Conservation (phyloP, 2,113 vertebrate genomes). For the Lota lota region DNA sequence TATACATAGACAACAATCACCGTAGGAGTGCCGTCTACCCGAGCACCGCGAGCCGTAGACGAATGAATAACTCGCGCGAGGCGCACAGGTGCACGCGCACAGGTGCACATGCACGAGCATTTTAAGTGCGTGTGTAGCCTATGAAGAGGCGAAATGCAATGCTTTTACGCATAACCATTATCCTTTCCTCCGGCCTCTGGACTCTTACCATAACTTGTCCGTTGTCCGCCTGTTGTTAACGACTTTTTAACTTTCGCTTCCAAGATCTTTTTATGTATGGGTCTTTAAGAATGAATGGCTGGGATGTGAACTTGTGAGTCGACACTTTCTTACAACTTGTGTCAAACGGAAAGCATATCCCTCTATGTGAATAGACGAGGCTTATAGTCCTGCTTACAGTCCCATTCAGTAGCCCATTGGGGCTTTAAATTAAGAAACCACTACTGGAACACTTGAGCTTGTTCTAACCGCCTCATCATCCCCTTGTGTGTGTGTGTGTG, state of each 20-base stretch:
- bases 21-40: neutral
- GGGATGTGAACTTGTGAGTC: neutral
- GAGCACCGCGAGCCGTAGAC: neutral
- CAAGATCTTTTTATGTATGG: too few species aligned
- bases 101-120: too few species aligned
- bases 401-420: constrained; percentile 33
- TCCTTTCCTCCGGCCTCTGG: too few species aligned
- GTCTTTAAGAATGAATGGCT: neutral
- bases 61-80: too few species aligned
- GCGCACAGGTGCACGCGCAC: too few species aligned
- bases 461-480: constrained; percentile 31
- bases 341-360: constrained; percentile 25
- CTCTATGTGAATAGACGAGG: constrained; percentile 24
- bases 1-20: neutral
- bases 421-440: constrained; percentile 49
- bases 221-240: too few species aligned
- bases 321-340: constrained; percentile 32
- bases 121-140: too few species aligned
- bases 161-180: too few species aligned
- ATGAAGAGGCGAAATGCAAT: too few species aligned
- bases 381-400: constrained; percentile 35
- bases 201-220: too few species aligned
- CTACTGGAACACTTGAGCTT: constrained; percentile 29
- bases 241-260: too few species aligned
- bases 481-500: too few species aligned